A percentile compares a stretch with the other conserved stretches of the same genome.
Evolutionary conservation across 2,888 invertebrate genomes (phyloP).

Genomic region (Pollenia griseotomentosa): DNA sequence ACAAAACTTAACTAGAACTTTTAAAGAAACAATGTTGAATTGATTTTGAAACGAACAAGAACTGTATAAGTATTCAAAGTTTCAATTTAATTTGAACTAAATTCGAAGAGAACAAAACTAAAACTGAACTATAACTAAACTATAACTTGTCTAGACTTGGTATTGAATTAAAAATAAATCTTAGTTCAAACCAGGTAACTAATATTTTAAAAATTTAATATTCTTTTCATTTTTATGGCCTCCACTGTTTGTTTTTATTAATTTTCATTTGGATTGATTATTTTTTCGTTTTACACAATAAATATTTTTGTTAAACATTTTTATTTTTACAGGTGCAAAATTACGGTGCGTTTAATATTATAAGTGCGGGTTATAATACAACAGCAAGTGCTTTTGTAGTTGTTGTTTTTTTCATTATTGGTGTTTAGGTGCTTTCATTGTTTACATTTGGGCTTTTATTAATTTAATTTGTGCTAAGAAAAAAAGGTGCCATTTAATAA

Average conservation of each 20-base stretch:
- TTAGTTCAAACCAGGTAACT: background rate
- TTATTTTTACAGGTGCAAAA: conserved; percentile 62
- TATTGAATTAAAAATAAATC: background rate
- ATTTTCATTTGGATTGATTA: conserved; percentile 25
- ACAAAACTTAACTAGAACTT: background rate
- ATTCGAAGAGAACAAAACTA: background rate
- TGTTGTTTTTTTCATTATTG: background rate
- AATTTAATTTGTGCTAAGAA: conserved; percentile 59
- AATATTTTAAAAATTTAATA: background rate
- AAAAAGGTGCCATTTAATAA: conserved; percentile 59
- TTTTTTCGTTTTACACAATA: conserved; percentile 8
- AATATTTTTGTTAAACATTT: conserved; percentile 25
- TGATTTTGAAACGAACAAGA: background rate
- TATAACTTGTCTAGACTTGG: background rate
- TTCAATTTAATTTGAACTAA: background rate
- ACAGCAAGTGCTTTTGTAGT: conserved; percentile 17
- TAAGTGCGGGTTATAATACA: conserved; percentile 49
- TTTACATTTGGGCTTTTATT: conserved; percentile 42
- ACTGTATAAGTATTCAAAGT: background rate
- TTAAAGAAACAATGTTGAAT: no score
- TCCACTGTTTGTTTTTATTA: conserved; percentile 50
- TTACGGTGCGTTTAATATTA: conserved; percentile 49
- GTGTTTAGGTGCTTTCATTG: conserved; percentile 41
- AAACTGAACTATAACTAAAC: background rate
- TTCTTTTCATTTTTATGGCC: background rate